These are phyloP conservation scores for Tragelaphus oryx DNA, from an alignment of 2,797 vertebrate species.

Conservation along the genomic window DNA sequence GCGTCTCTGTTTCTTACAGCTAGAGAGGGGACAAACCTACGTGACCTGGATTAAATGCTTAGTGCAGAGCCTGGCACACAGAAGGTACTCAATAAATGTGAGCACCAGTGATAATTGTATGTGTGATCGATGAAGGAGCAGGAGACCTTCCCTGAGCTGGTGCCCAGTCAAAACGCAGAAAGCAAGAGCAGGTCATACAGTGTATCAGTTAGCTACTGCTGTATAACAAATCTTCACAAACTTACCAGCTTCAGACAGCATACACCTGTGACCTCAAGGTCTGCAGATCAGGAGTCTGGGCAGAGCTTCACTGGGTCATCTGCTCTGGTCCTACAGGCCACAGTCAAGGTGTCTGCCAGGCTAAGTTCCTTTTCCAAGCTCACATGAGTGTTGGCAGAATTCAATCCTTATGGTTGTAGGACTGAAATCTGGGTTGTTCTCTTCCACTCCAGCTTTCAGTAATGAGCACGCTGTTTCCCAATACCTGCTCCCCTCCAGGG, in stretches of 20 bases:
- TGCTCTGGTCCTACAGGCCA: no score
- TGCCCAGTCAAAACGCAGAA: neutral
- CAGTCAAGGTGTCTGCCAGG: neutral
- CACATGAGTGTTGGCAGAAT: fast-evolving
- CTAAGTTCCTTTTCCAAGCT: neutral
- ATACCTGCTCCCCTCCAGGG: no score
- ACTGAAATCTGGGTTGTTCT: neutral
- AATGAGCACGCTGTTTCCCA: fast-evolving
- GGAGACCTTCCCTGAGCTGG: neutral
- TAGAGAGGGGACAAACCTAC: neutral
- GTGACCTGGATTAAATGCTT: neutral
- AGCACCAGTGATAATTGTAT: fast-evolving
- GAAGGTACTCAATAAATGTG: neutral
- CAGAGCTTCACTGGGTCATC: neutral
- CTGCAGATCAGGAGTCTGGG: neutral
- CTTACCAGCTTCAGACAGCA: neutral
- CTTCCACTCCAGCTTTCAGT: neutral
- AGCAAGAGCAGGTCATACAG: fast-evolving
- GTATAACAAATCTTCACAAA: fast-evolving
- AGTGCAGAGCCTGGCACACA: neutral
- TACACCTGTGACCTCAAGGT: fast-evolving
- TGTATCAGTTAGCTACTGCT: neutral
- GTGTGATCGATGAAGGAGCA: neutral
- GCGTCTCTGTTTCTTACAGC: no score
- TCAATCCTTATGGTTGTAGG: neutral